Evolutionary conservation across 2,113 vertebrate species (phyloP), one percentile per base, ranked within the genome.

Genomic region (Myiagra hebetior): DNA sequence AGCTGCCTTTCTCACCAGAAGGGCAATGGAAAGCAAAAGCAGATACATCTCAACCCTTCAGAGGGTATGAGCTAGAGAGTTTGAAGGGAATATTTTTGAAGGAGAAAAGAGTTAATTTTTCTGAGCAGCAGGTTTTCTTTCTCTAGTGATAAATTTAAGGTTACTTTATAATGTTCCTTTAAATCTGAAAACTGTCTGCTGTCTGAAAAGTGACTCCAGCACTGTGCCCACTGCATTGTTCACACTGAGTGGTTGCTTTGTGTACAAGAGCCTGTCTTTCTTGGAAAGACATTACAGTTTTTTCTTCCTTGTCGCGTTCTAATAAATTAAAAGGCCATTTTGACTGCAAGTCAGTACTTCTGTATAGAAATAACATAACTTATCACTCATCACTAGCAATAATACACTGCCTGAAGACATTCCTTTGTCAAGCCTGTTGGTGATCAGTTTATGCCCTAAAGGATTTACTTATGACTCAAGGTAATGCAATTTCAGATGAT

Each of bases 401-500:
- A 96, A 95, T 65, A 92, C 69, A 85, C 53, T 81, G 83, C 91
- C 88, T 93, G 73, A 94, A 94, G 92, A 87, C 90, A 96, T 94
- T 96, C 90, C 63, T 91, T 94, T 95, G 85, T 96, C 93, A 96
- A 87, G 46, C 65, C 88, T 93, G 85, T 78, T 94, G 90, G 85
- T 96, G 93, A 96, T 93, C 90, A 93, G 72, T 93, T 97, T 95
- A 88, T 95, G 79, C 85, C 95, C 88, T 72, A 68, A 74, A 93
- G 85, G 72, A 86, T 92, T 96, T 89, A 57, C 64, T 86, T 92
- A 78, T 68, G 64, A 87, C 80, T 95, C 3, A 13, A 93, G 47
- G 85, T 92, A 96, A 82, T 87, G 60, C 68, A 78, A 81, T 41
- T 80, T 91, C 62, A 92, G 64, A 85, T 94, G 4, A 88, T 85